phyloP scores from a whole-genome alignment of 2,797 vertebrate species.

The Fringilla coelebs region DNA sequence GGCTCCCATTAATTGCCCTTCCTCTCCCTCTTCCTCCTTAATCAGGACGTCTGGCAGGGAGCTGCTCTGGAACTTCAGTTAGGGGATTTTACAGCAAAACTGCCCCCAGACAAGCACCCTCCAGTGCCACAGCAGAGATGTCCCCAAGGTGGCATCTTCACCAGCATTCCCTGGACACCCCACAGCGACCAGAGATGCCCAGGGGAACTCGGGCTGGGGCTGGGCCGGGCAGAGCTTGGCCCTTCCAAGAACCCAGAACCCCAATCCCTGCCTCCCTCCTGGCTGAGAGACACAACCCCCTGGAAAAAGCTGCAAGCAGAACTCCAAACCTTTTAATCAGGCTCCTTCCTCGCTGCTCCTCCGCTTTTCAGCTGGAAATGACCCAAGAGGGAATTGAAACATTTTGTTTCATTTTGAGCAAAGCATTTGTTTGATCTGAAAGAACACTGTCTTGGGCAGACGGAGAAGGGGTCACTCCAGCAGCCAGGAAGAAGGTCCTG shows the following conservation, averaged over 20 bases:
- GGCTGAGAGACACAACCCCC: neutral
- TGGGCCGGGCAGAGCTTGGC: neutral
- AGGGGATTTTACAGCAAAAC: neutral
- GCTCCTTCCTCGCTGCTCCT: neutral
- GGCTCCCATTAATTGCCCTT: neutral
- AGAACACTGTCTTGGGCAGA: neutral
- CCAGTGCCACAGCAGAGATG: neutral
- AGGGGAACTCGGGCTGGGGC: neutral
- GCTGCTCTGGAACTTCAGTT: neutral
- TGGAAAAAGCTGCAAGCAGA: neutral
- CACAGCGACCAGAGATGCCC: neutral
- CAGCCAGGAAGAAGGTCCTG: neutral
- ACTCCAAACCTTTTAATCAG: neutral
- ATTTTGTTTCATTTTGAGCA: neutral
- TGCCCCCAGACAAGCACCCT: neutral
- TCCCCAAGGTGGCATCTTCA: neutral
- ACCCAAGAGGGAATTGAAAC: neutral
- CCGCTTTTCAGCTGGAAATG: neutral
- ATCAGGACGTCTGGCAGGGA: neutral
- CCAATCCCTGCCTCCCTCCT: neutral
- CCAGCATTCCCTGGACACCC: neutral
- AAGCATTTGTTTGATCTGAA: neutral
- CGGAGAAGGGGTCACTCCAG: neutral
- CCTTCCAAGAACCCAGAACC: neutral
- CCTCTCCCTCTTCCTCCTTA: neutral